Percentiles rank a stretch among this genome's conserved stretches.
phyloP scores from a whole-genome alignment of 2,797 vertebrate genomes.

The Bradypodion ventrale region DNA sequence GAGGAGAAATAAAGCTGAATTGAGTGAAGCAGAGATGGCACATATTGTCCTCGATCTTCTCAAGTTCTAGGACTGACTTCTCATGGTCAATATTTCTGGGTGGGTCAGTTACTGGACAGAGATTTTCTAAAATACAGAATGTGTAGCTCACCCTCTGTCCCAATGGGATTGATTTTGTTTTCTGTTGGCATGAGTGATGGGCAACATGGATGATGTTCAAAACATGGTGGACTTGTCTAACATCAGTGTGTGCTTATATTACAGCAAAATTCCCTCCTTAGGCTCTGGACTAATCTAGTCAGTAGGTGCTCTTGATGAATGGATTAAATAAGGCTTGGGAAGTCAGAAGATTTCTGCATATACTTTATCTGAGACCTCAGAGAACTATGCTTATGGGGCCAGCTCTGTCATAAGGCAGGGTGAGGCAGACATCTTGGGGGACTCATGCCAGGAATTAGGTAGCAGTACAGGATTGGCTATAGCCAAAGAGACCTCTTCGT shows the following conservation, averaged over 20 bases:
- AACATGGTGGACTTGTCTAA: background rate
- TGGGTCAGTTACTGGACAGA: background rate
- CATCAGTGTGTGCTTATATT: background rate
- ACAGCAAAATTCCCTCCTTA: no score
- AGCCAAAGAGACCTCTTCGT: no score
- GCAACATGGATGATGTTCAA: no score
- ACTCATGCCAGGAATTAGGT: no score
- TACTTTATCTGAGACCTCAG: background rate
- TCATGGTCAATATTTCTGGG: background rate
- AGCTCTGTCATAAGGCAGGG: background rate
- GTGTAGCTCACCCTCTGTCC: no score
- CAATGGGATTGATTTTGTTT: background rate
- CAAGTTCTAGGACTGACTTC: background rate
- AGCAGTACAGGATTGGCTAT: no score
- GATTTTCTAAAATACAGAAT: background rate
- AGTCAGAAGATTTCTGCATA: background rate
- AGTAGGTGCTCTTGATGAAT: background rate
- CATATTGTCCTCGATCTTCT: background rate
- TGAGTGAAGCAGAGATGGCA: background rate
- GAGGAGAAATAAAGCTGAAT: no score
- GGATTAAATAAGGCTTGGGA: no score
- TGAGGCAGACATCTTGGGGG: no score
- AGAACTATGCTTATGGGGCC: background rate
- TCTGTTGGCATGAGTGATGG: no score
- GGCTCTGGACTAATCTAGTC: background rate